Percentiles rank a stretch among this genome's conserved stretches.
Evolutionary conservation across 2,888 invertebrate genomes (phyloP).

Genomic region (Patella ulyssiponensis): DNA sequence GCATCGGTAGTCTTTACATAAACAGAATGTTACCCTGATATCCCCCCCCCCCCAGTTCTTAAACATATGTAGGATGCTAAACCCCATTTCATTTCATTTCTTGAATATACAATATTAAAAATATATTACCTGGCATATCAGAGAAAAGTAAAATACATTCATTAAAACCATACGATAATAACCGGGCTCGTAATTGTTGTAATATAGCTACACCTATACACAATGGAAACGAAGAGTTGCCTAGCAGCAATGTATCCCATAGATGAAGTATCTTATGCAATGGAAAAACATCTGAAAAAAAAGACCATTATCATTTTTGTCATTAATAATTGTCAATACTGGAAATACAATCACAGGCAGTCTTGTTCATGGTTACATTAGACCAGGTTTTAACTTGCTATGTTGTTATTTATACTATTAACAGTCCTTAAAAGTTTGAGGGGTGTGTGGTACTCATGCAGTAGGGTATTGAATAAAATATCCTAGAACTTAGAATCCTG

Average conservation of each 20-base stretch:
- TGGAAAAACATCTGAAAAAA: constrained; percentile 91
- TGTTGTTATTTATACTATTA: no score
- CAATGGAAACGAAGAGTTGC: constrained; percentile 92
- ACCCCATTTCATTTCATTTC: no score
- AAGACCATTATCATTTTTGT: neutral
- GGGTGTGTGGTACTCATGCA: no score
- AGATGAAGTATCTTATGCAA: constrained; percentile 96
- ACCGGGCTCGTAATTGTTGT: constrained; percentile 79
- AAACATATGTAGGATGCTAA: neutral
- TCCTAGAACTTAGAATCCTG: no score
- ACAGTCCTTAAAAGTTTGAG: no score
- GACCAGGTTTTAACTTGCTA: no score
- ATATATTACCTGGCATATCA: constrained; percentile 85
- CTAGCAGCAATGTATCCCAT: constrained; percentile 96
- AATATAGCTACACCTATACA: constrained; percentile 95
- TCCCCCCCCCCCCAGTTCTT: neutral
- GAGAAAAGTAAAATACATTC: constrained; percentile 98
- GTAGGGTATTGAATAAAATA: no score
- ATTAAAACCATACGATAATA: constrained; percentile 92
- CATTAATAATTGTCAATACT: no score
- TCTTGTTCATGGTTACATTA: no score
- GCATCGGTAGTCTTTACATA: no score
- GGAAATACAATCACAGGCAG: no score
- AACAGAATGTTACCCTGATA: neutral
- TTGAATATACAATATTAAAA: neutral